Percentiles rank a stretch among this genome's conserved stretches.
phyloP scores from a whole-genome alignment of 2,888 invertebrate species.

The Bombylius major region DNA sequence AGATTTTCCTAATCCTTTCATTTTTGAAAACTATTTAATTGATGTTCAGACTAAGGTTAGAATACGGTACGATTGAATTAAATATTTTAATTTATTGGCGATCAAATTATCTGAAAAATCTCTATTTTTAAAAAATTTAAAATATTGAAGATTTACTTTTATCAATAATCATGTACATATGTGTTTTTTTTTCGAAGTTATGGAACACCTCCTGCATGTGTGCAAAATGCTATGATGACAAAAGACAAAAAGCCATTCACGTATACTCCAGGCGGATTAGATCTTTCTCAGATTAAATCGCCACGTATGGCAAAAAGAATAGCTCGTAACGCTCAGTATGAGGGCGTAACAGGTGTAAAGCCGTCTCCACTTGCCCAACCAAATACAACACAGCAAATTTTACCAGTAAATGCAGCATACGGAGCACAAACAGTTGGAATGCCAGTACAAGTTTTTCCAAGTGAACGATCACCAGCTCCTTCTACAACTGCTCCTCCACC shows the following conservation, averaged over 20 bases:
- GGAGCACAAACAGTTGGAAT: conserved; percentile 50
- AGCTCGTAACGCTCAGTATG: conserved; percentile 55
- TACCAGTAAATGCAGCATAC: conserved; percentile 49
- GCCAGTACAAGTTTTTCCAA: conserved; percentile 50
- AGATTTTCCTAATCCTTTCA: no score
- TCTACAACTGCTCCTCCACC: conserved; percentile 21
- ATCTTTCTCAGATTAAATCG: conserved; percentile 78
- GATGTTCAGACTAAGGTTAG: no score
- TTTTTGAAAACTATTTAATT: no score
- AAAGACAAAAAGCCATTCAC: conserved; percentile 95
- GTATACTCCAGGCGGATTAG: conserved; percentile 88
- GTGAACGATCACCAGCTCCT: conserved; percentile 33
- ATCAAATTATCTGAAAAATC: no score
- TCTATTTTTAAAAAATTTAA: no score
- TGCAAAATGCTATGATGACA: conserved; percentile 89
- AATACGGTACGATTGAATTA: no score
- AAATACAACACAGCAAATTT: conserved; percentile 19
- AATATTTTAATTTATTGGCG: no score
- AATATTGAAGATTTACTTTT: no score
- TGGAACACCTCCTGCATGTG: conserved; percentile 67
- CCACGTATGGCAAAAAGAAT: conserved; percentile 76
- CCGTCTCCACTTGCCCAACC: conserved; percentile 38
- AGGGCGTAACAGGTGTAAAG: conserved; percentile 50
- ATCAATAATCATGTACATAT: no score
- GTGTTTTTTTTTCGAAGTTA: conserved; percentile 19